A percentile compares a stretch with the other conserved stretches of the same genome.
Evolutionary conservation across 53 echinoderm and acorn worm genomes (phyloP).

Genomic region (Astropecten irregularis): DNA sequence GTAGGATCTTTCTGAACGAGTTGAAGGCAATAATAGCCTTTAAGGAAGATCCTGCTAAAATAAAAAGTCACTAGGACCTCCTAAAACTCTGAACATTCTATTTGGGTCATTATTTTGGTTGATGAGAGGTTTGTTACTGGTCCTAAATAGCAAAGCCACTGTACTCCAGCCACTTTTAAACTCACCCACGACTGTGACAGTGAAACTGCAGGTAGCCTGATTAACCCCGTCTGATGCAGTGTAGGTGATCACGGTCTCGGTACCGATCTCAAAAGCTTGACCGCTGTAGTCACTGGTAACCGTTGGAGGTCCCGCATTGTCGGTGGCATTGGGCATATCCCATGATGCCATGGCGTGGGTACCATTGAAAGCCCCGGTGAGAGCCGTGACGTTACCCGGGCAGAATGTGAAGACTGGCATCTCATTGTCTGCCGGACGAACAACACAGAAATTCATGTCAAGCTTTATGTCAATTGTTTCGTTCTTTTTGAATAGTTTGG

Average conservation of each 20-base stretch:
- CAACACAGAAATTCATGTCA: neutral
- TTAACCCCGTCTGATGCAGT: conserved; percentile 45
- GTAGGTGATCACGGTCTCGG: conserved; percentile 21
- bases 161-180: too few relatives aligned
- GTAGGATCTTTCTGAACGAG: too few relatives aligned
- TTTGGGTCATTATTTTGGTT: too few relatives aligned
- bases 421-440: conserved; percentile 37
- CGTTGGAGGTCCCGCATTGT: conserved; percentile 49
- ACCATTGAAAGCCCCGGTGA: neutral
- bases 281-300: neutral
- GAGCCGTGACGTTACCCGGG: conserved; percentile 20
- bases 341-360: conserved; percentile 18
- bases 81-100: too few relatives aligned
- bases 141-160: too few relatives aligned
- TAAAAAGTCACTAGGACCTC: too few relatives aligned
- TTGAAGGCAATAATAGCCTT: too few relatives aligned
- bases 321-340: conserved; percentile 50
- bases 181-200: conserved; percentile 48
- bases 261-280: conserved; percentile 4
- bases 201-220: conserved; percentile 50
- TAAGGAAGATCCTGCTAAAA: too few relatives aligned
- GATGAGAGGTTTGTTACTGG: too few relatives aligned
- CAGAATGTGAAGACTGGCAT: conserved; percentile 53
- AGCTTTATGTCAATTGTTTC: neutral
- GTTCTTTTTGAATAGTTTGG: too few relatives aligned